These are phyloP conservation scores for Hirundo rustica DNA, from an alignment of 2,797 vertebrate species.

Conservation along the genomic window DNA sequence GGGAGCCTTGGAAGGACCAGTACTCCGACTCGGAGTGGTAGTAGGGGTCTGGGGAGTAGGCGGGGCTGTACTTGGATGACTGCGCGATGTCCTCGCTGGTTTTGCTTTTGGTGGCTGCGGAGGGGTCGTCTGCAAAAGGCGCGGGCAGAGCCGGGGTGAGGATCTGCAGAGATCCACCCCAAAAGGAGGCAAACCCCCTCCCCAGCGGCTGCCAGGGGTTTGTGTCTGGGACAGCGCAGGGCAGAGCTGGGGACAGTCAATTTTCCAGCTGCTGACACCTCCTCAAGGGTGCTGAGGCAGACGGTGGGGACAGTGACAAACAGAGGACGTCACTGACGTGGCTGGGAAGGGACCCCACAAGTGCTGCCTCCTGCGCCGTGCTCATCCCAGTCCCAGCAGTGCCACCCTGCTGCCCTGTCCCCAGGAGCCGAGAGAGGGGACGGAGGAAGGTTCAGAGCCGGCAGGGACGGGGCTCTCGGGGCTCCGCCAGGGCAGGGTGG, in stretches of 20 bases:
- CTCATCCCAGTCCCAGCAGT: neutral
- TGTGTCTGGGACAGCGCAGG: accelerated
- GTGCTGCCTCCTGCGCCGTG: neutral
- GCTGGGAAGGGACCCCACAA: neutral
- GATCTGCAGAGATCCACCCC: neutral
- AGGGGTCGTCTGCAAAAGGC: conserved; percentile 63
- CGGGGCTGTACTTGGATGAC: conserved; percentile 84
- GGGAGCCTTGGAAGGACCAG: conserved; percentile 88
- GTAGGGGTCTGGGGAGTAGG: conserved; percentile 88
- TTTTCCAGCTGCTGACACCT: neutral
- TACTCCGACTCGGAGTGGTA: conserved; percentile 89
- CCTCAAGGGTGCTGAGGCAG: neutral
- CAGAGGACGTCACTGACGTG: neutral
- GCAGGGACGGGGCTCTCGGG: neutral
- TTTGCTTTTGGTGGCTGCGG: conserved; percentile 86
- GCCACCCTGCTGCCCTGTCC: neutral
- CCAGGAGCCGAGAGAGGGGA: neutral
- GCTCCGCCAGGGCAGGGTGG: neutral
- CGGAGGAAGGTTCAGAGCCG: neutral
- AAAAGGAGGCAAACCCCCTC: neutral
- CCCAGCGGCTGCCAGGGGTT: neutral
- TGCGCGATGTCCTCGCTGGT: conserved; percentile 91
- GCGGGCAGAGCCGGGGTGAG: neutral
- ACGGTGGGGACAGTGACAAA: neutral
- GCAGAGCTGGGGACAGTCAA: neutral